These are phyloP conservation scores for Myopa tessellatipennis DNA, from an alignment of 2,888 invertebrate species.

Conservation along the genomic window DNA sequence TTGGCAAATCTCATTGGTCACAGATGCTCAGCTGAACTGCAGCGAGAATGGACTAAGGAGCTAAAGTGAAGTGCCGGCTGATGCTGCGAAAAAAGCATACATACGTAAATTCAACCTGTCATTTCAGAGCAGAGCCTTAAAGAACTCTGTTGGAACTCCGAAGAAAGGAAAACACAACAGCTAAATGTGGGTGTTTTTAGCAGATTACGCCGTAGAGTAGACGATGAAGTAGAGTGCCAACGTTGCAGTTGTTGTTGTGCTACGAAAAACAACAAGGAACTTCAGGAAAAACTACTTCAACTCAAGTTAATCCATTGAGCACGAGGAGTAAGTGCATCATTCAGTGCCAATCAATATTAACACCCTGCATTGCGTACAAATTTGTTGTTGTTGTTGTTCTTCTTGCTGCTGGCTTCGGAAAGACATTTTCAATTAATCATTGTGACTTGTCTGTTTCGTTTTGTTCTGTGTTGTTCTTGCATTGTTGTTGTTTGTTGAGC, in stretches of 20 bases:
- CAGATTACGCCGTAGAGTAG: constrained; percentile 20
- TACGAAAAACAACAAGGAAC: not conserved
- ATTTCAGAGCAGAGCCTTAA: not conserved
- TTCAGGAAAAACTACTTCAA: not conserved
- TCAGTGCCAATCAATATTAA: constrained; percentile 22
- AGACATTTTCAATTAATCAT: constrained; percentile 27
- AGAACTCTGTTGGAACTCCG: not conserved
- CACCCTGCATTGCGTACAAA: not conserved
- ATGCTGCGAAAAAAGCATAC: not conserved
- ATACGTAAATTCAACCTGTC: not conserved
- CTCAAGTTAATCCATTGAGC: not conserved
- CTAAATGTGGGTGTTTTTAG: constrained; percentile 22
- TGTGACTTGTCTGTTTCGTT: constrained; percentile 10
- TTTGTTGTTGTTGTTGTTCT: too few species aligned
- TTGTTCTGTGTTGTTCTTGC: not conserved
- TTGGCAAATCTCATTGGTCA: constrained; percentile 24
- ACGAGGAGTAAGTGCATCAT: too few species aligned
- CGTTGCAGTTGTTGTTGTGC: not conserved
- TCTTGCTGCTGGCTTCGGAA: not conserved
- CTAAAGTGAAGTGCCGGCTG: not conserved
- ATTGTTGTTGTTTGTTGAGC: not conserved
- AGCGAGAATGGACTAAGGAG: not conserved
- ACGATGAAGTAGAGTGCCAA: not conserved
- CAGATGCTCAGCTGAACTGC: not conserved
- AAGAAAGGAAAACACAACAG: not conserved